These are phyloP conservation scores for Pogoniulus pusillus DNA, from an alignment of 2,797 vertebrate species.

Conservation along the genomic window DNA sequence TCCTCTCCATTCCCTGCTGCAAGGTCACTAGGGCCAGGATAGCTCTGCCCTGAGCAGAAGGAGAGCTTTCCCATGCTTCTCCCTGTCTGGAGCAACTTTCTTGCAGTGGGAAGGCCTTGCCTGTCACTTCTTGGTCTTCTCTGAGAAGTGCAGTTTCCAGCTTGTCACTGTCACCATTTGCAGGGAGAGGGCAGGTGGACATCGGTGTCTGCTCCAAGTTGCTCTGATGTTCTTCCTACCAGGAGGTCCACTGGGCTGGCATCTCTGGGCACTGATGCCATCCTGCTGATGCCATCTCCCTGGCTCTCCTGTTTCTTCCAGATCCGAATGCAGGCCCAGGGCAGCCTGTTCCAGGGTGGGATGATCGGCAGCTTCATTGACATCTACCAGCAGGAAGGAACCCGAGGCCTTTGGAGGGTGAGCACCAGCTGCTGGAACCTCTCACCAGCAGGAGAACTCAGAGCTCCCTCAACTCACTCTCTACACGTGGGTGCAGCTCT, in stretches of 20 bases:
- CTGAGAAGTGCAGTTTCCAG: neutral
- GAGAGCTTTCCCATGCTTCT: neutral
- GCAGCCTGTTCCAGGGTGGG: conserved; percentile 91
- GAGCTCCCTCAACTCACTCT: neutral
- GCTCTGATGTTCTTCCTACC: neutral
- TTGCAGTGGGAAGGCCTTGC: neutral
- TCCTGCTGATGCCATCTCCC: neutral
- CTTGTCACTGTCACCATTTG: fast-evolving
- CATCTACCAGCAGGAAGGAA: conserved; percentile 96
- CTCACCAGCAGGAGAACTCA: neutral
- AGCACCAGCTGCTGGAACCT: conserved; percentile 49
- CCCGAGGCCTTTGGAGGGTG: conserved; percentile 93
- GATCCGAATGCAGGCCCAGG: conserved; percentile 98
- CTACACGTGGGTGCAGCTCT: neutral
- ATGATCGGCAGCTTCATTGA: conserved; percentile 98
- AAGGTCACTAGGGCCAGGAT: neutral
- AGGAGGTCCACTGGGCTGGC: neutral
- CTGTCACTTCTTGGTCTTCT: neutral
- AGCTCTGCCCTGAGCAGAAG: neutral
- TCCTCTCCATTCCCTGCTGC: neutral
- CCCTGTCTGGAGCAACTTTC: neutral
- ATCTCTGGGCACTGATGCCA: fast-evolving
- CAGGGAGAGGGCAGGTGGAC: fast-evolving
- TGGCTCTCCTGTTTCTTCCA: conserved; percentile 56
- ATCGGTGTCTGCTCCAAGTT: neutral